Conservation (phyloP, 1,140 invertebrate genomes). For the Thrips palmi region DNA sequence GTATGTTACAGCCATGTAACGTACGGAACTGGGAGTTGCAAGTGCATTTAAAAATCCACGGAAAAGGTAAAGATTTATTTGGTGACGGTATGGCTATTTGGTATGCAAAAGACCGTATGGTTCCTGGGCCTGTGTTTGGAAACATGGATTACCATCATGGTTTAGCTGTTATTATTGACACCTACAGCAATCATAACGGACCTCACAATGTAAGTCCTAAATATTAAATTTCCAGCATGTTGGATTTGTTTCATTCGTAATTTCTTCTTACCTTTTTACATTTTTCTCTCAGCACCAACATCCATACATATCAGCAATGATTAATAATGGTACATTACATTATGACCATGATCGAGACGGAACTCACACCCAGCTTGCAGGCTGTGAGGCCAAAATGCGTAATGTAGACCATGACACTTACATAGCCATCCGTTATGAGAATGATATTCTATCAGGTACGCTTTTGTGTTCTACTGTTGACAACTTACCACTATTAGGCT, state of each 20-base stretch:
- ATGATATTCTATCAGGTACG: conserved; percentile 66
- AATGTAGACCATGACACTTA: conserved; percentile 86
- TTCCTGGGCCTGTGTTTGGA: conserved; percentile 81
- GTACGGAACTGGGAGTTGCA: conserved; percentile 91
- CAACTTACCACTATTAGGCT: neutral
- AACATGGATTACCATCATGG: conserved; percentile 85
- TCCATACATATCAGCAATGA: conserved; percentile 96
- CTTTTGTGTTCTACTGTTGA: conserved; percentile 3
- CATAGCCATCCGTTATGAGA: conserved; percentile 78
- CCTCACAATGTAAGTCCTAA: conserved; percentile 66
- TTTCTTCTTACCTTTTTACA: too few relatives aligned
- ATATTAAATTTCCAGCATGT: neutral
- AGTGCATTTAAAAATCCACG: conserved; percentile 91
- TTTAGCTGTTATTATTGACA: conserved; percentile 87
- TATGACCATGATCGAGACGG: conserved; percentile 98
- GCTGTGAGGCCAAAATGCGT: conserved; percentile 85
- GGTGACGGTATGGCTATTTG: conserved; percentile 96
- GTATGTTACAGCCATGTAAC: conserved; percentile 49
- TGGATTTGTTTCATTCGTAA: conserved; percentile 8
- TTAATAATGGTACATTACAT: conserved; percentile 86
- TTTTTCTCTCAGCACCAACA: conserved; percentile 65
- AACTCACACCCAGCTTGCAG: conserved; percentile 88
- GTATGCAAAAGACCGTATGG: conserved; percentile 85
- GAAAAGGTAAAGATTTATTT: conserved; percentile 84
- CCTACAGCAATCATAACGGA: conserved; percentile 99